Evolutionary conservation across 2,113 vertebrate species (phyloP).

Genomic region (Ceyx margarethae): DNA sequence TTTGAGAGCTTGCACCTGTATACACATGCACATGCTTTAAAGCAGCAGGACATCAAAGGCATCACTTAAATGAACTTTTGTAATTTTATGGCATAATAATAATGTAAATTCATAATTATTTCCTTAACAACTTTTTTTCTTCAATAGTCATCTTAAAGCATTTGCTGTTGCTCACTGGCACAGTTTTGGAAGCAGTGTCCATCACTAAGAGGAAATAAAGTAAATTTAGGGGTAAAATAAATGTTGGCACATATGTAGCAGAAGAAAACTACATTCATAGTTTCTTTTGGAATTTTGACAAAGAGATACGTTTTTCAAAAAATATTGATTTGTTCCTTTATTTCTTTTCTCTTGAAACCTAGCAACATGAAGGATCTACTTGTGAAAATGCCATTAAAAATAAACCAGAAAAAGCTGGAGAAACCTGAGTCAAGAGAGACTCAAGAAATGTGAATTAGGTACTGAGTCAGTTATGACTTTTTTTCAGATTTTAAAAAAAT

Average conservation of each 20-base stretch:
- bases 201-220: not conserved
- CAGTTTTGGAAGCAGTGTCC: not conserved
- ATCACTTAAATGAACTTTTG: not conserved
- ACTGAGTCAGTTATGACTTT: not conserved
- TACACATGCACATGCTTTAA: not conserved
- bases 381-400: conserved; percentile 9
- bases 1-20: not conserved
- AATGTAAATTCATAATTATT: not conserved
- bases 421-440: not conserved
- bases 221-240: not conserved
- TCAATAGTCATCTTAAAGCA: not conserved
- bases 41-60: not conserved
- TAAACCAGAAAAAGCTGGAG: not conserved
- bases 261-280: not conserved
- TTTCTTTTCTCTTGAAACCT: conserved; percentile 23
- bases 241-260: not conserved
- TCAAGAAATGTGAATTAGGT: not conserved
- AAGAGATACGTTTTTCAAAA: not conserved
- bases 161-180: not conserved
- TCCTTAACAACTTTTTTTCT: not conserved
- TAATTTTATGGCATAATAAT: not conserved
- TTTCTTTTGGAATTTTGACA: not conserved
- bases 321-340: not conserved
- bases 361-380: not conserved
- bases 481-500: not conserved